These are phyloP conservation scores for Mycalesis mineus DNA, from an alignment of 2,888 invertebrate species.

Conservation along the genomic window DNA sequence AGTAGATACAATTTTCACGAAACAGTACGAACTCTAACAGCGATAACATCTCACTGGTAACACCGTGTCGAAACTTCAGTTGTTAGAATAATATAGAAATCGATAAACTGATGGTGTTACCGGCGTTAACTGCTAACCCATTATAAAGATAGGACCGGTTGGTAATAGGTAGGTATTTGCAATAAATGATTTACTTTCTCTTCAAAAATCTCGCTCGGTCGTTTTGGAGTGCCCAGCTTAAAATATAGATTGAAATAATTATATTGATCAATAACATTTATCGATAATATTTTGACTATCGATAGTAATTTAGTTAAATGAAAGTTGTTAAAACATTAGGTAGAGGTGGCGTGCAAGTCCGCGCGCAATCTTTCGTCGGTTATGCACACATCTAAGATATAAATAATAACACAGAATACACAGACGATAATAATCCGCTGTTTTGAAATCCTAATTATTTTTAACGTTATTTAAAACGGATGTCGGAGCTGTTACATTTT, in stretches of 20 bases:
- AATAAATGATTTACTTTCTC: conserved; percentile 73
- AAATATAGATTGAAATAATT: conserved; percentile 53
- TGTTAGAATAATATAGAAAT: conserved; percentile 13
- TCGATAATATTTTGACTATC: conserved; percentile 22
- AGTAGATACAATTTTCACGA: no score
- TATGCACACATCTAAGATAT: no score
- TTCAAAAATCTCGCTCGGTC: conserved; percentile 54
- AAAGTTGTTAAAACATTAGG: no score
- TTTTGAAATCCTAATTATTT: no score
- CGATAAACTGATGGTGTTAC: conserved; percentile 41
- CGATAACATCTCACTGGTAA: not conserved
- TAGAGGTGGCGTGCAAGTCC: not conserved
- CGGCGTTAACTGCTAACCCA: conserved; percentile 27
- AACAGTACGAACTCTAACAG: no score
- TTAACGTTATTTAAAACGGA: no score
- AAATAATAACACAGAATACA: no score
- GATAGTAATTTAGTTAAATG: conserved; percentile 29
- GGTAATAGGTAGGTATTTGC: conserved; percentile 57
- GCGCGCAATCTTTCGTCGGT: no score
- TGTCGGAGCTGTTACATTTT: no score
- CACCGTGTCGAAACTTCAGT: conserved; percentile 11
- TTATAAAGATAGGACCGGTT: conserved; percentile 51
- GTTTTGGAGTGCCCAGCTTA: conserved; percentile 41
- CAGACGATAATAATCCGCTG: no score
- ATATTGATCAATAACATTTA: conserved; percentile 45